Base-by-base conservation (phyloP, 1,140 invertebrate genomes). In the Melanaphis sacchari region DNA sequence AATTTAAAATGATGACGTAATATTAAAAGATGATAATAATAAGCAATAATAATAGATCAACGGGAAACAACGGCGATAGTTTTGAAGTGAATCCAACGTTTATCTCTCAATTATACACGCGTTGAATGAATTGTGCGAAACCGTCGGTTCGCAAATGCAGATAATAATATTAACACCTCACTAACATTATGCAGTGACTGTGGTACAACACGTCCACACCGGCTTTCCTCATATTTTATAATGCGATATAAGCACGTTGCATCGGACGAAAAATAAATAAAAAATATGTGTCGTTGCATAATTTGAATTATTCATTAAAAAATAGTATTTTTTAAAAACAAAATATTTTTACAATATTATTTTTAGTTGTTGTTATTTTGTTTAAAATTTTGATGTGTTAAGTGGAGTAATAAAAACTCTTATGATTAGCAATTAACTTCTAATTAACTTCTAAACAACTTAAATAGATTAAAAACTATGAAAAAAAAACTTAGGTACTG, bases 51-150 rank as follows among this genome's bases (percentile, higher is more conserved):
- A 76, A 82, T 82, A 82, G 36, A 36, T 82, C 38, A 43, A 87
- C 84, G 84, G 82, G 15, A 76, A 4, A 88, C 85, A 43, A 88
- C n/a, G 87, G 38, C 87, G 43, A 89, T 31, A n/a, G 87, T 89
- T n/a, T n/a, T 88, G 85, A 88, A 88, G 85, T 22, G 87, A 52
- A 89, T 89, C 87, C 54, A 91, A 76, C 36, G 31, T 91, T 91
- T 91, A 24, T 52, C 38, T 54, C 15, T 5, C 76, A 92, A 92
- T 92, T 92, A 92, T 43, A 82, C 43, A 7, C 18, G 41, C 43
- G 91, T 82, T 49, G 91, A 92, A 76, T 92, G 91, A 92, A 82
- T 46, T 49, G 66, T 52, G 87, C 46, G 46, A 89, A 52, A 36
- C n/a, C 87, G 49, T 52, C 46, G 46, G 88, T 54, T 54, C 11